Evolutionary conservation across 2,113 vertebrate genomes (phyloP), one percentile per base, ranked within the genome.

Genomic region (Nyctibius bracteatus): DNA sequence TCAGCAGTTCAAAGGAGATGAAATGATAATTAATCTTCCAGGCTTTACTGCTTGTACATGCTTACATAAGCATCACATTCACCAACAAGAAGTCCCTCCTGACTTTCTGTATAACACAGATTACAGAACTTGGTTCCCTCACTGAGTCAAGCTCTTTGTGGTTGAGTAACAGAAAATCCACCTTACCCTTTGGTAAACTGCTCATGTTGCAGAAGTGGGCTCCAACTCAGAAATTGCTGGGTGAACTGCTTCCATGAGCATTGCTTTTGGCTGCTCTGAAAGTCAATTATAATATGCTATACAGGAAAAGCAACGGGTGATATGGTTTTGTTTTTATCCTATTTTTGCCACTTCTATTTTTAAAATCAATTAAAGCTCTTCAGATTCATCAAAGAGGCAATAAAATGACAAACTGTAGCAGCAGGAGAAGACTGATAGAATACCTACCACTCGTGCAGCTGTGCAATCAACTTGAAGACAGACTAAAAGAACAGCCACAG

Each of bases 361-460:
- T 81, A 77, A 94, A 90, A 87, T 73, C 49, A 95, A 84, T 93
- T 92, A 96, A 87, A 92, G 58, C 54, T 92, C 54, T 90, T 87
- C 68, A 73, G 23, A 87, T 77, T 90, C 78, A 83, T 96, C 86
- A 93, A 59, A 78, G 63, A 92, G 35, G 86, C 73, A 94, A 46
- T 80, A 66, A 75, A 89, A 49, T 73, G 43, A 90, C 85, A 88
- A n/a, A 30, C 39, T 62, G 5, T 51, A 87, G 21, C 78, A 87
- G 78, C 73, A 86, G 81, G 41, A 86, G 63, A 81, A 89, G 59
- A 71, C 59, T 86, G 59, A 93, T 24, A 62, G 61, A 74, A 70
- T 61, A 85, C 49, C 43, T 79, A 10, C 15, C 43, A 33, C 43
- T 80, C 52, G 31, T 83, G 39, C 85, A 80, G 88, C 77, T 89